These are phyloP conservation scores for Epizoanthus rinbou DNA, from an alignment of 92 coral and sea anemone genomes.

Conservation along the genomic window DNA sequence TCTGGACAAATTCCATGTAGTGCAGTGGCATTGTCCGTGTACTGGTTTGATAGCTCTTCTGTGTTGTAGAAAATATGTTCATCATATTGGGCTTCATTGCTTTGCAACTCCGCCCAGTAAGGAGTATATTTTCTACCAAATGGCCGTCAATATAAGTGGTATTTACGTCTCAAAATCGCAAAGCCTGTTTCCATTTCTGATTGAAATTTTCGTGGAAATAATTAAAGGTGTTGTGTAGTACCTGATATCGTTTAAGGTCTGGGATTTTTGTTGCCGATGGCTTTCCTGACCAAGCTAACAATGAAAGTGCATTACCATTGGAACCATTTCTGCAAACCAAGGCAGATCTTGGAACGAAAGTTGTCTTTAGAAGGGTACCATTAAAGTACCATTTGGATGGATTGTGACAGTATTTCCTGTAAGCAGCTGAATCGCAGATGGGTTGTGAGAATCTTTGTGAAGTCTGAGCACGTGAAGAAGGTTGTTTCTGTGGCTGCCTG, in stretches of 20 bases:
- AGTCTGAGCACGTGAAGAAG: too few species aligned
- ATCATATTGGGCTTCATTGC: too few species aligned
- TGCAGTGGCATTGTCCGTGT: too few species aligned
- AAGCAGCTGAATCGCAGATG: not conserved
- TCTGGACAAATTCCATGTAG: too few species aligned
- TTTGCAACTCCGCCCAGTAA: too few species aligned
- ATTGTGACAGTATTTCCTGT: not conserved
- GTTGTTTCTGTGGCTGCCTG: not conserved
- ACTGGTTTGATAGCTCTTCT: too few species aligned
- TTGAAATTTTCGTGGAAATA: not conserved
- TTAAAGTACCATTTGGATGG: not conserved
- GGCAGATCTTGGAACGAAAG: not conserved
- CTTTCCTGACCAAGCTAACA: not conserved
- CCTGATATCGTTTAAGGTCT: not conserved
- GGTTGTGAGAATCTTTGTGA: not conserved
- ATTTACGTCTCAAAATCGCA: too few species aligned
- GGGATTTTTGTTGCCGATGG: not conserved
- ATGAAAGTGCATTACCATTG: not conserved
- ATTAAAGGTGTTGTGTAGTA: not conserved
- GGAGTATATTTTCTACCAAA: too few species aligned
- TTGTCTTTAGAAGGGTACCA: not conserved
- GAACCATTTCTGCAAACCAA: not conserved
- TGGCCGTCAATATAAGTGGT: too few species aligned
- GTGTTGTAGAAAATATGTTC: too few species aligned
- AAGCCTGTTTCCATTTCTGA: not conserved